A percentile compares a stretch with the other conserved stretches of the same genome.
These are phyloP conservation scores for Conops quadrifasciatus DNA, from an alignment of 2,888 invertebrate genomes.

Conservation along the genomic window DNA sequence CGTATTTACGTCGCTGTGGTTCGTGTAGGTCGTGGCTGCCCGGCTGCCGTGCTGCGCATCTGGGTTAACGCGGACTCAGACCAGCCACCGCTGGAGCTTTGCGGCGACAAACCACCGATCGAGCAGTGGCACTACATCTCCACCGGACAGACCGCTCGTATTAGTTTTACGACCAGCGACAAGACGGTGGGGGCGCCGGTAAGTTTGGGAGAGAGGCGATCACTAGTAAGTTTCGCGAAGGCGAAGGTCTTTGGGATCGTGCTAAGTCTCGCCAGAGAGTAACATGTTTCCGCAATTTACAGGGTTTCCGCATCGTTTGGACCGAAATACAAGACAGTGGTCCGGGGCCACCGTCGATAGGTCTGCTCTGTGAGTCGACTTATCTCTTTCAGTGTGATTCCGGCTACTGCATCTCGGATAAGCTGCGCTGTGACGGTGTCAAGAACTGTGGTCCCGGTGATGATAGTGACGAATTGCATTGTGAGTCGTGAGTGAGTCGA, in stretches of 20 bases:
- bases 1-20: neutral
- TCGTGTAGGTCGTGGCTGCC: constrained; percentile 82
- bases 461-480: constrained; percentile 67
- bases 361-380: constrained; percentile 67
- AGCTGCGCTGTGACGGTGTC: constrained; percentile 79
- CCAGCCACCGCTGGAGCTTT: constrained; percentile 85
- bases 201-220: constrained; percentile 36
- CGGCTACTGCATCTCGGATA: constrained; percentile 81
- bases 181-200: constrained; percentile 88
- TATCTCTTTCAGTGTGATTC: constrained; percentile 79
- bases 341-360: constrained; percentile 65
- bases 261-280: neutral
- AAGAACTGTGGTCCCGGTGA: constrained; percentile 77
- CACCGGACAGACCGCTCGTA: constrained; percentile 83
- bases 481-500: constrained; percentile 68
- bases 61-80: constrained; percentile 80
- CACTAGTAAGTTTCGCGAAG: neutral
- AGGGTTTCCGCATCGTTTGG: constrained; percentile 94
- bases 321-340: constrained; percentile 84
- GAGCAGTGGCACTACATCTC: constrained; percentile 88
- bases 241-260: neutral
- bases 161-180: constrained; percentile 94
- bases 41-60: constrained; percentile 88
- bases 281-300: neutral
- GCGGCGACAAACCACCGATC: constrained; percentile 81